Base-by-base conservation (phyloP, 2,113 vertebrate genomes). In the Ictidomys tridecemlineatus region DNA sequence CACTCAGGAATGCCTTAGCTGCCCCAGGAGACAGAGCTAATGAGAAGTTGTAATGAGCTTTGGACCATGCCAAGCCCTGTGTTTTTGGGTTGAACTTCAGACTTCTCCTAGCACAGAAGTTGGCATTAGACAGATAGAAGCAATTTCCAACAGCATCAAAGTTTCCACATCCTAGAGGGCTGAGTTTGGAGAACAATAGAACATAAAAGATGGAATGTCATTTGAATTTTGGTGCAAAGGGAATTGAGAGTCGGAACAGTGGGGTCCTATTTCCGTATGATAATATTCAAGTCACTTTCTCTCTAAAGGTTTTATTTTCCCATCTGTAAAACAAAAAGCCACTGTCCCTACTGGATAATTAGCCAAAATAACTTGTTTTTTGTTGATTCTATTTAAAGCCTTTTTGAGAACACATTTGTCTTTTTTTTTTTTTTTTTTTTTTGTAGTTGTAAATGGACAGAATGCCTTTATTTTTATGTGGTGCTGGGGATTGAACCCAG, bases 91-190 rank as follows among this genome's bases (percentile, higher is more conserved):
- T 95, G 97, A 94, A 97, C 97, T 94, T 96, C 91, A 95, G 77
- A 91, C 82, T 93, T 97, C 96, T 97, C 77, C 61, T 82, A 91
- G 80, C 95, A 82, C 93, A 93, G 97, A 96, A 90, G 89, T 94
- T 97, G 98, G 96, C 98, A 92, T 92, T 91, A 70, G 87, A 92
- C 67, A 85, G 96, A 97, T 56, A 96, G 92, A 94, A 97, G 84
- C 93, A 73, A 85, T 97, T 98, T 97, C 97, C 97, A 97, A 96
- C 78, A 97, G 89, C 96, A 96, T 93, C 97, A 97, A 76, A 97
- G 84, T 98, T 98, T 97, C 95, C 97, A 95, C 95, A 96, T 95
- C 76, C 86, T 82, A 94, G 91, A 95, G 92, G 79, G 58, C 79
- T 84, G 85, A 78, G 26, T 97, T 93, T 82, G 91, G 90, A 95